Base-by-base conservation (phyloP, 2,888 invertebrate species). In the Philaethria dido region DNA sequence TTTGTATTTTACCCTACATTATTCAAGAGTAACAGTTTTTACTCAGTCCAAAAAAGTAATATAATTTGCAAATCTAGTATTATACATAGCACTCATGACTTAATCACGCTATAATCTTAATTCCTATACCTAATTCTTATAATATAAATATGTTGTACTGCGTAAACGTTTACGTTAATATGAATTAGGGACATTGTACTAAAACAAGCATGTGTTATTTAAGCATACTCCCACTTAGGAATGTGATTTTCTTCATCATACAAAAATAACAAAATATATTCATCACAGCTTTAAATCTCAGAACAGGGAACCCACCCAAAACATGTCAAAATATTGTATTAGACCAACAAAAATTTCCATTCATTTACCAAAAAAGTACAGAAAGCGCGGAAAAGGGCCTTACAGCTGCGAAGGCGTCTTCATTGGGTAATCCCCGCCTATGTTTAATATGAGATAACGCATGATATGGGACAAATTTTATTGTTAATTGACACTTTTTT, bases 331-430 rank as follows among this genome's bases (percentile, higher is more conserved):
- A 81, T 80, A 76, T 80, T 77, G 70, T 75, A 77, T 75, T 80
- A 80, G 80, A 80, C 78, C 79, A 82, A 78, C 80, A 83, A 84
- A 83, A 85, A 82, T 73, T 80, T 80, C 78, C 74, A 80, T 84
- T 83, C 78, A 80, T 78, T 78, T 77, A 74, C 78, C 80, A 77
- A 75, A 81, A 76, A 74, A 80, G 79, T 80, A 82, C 78, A 81
- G 80, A 82, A 82, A 84, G 80, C 77, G 80, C 78, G 80, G 80
- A 80, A 80, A 83, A 84, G 81, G 77, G 80, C 77, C 80, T 78
- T 72, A 74, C 75, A 70, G 72, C 68, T 70, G 45, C 55, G 39
- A 48, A 48, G 62, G 62, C 55, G 44, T 66, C 64, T 62, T 66
- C 57, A 57, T 45, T 47, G 57, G 68, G 63, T 70, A 55, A 57